Conservation (phyloP, 2,797 vertebrate species). For the Atherinosoma microstoma region DNA sequence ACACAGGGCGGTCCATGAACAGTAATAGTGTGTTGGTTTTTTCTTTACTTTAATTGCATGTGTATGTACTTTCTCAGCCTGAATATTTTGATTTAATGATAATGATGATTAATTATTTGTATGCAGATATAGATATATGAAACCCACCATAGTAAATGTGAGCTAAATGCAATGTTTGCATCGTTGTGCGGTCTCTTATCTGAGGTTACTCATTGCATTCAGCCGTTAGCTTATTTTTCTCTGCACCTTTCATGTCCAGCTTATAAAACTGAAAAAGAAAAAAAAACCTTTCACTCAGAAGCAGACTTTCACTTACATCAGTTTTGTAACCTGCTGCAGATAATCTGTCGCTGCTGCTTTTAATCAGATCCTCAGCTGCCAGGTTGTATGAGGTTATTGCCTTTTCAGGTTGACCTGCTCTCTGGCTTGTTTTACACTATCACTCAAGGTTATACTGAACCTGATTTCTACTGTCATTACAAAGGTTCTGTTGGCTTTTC, state of each 20-base stretch:
- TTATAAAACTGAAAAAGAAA: conserved; percentile 2
- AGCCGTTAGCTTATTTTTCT: conserved; percentile 16
- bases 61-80: conserved; percentile 11
- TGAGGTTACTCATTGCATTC: neutral
- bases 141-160: conserved; percentile 27
- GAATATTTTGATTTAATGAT: conserved; percentile 47
- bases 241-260: conserved; percentile 24
- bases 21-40: conserved; percentile 14
- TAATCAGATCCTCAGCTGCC: conserved; percentile 53
- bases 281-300: conserved; percentile 9
- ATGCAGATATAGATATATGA: neutral
- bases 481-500: conserved; percentile 60
- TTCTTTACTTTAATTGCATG: neutral
- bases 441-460: conserved; percentile 60
- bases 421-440: conserved; percentile 61
- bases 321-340: conserved; percentile 26
- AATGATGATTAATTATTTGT: conserved; percentile 33
- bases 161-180: conserved; percentile 26
- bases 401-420: conserved; percentile 43
- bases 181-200: conserved; percentile 9
- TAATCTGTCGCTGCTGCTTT: conserved; percentile 37
- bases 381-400: conserved; percentile 42
- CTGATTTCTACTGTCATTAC: conserved; percentile 55
- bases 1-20: conserved; percentile 31
- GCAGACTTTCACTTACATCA: conserved; percentile 26